Evolutionary conservation across 2,797 vertebrate genomes (phyloP).

Genomic region (Toxotes lorentzi): DNA sequence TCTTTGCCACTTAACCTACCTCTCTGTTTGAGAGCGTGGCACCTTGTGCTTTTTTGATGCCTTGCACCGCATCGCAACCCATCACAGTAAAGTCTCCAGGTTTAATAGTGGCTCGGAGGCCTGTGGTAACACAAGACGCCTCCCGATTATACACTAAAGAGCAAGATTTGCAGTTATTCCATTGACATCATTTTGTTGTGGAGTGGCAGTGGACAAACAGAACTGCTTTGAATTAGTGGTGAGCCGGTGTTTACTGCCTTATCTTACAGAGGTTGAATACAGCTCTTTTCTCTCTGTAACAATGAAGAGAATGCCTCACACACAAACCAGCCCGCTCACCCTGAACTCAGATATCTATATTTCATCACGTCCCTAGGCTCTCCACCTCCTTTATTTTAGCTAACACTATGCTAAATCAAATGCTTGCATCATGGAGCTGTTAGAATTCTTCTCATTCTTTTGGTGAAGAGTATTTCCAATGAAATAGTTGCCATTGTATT

Average conservation of each 20-base stretch:
- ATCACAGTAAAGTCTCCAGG: slow-evolving; percentile 52
- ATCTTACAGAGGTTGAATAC: slow-evolving; percentile 58
- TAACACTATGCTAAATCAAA: slow-evolving; percentile 12
- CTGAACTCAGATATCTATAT: slow-evolving; percentile 65
- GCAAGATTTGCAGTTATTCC: slow-evolving; percentile 77
- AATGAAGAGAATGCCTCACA: slow-evolving; percentile 42
- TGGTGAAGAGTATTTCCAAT: not conserved
- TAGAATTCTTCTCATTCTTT: slow-evolving; percentile 5
- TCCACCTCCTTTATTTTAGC: slow-evolving; percentile 40
- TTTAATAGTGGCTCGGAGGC: slow-evolving; percentile 80
- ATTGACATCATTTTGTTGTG: slow-evolving; percentile 69
- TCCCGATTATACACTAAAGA: slow-evolving; percentile 69
- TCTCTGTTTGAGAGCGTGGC: slow-evolving; percentile 70
- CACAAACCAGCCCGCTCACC: slow-evolving; percentile 34
- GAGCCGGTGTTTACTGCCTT: slow-evolving; percentile 54
- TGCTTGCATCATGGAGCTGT: slow-evolving; percentile 31
- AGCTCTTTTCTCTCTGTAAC: slow-evolving; percentile 44
- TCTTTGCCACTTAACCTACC: slow-evolving; percentile 79
- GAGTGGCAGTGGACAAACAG: slow-evolving; percentile 71
- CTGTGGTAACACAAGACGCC: slow-evolving; percentile 60
- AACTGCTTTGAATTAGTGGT: slow-evolving; percentile 79
- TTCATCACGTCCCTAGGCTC: slow-evolving; percentile 58
- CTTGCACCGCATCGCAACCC: slow-evolving; percentile 45
- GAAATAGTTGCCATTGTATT: not conserved
- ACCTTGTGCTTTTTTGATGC: slow-evolving; percentile 72